Evolutionary conservation across 53 echinoderm and acorn worm species (phyloP).

Genomic region (Paracentrotus lividus): DNA sequence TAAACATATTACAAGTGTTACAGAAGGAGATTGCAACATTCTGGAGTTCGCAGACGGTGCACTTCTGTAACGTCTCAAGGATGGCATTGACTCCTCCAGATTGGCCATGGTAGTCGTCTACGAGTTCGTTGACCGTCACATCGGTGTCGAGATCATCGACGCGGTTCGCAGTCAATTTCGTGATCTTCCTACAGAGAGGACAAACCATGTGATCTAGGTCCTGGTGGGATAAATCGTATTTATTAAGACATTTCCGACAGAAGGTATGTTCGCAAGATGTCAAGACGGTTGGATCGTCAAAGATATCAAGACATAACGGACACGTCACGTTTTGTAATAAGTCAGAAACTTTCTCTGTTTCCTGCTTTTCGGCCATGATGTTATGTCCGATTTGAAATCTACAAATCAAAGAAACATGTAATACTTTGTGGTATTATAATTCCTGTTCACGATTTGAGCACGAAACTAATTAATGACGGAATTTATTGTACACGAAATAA

Average conservation of each 20-base stretch:
- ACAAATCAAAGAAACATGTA: neutral
- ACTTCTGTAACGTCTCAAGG: neutral
- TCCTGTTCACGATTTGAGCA: no score
- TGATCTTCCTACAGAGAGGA: constrained; percentile 6
- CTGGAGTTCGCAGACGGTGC: neutral
- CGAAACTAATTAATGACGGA: no score
- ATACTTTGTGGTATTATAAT: no score
- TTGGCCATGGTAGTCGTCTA: neutral
- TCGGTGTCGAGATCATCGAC: neutral
- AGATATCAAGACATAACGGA: constrained; percentile 9
- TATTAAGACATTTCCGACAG: constrained; percentile 36
- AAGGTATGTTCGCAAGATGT: constrained; percentile 8
- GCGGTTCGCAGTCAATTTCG: neutral
- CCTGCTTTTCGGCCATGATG: neutral
- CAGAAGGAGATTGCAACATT: neutral
- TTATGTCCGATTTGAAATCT: neutral
- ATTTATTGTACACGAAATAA: no score
- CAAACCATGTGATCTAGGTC: constrained; percentile 12
- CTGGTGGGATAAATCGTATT: neutral
- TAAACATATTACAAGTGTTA: neutral
- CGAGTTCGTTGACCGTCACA: no score
- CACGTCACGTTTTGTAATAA: neutral
- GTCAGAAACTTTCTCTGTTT: neutral
- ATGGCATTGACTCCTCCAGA: neutral
- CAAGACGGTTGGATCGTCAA: neutral